These are phyloP conservation scores for Cyanoramphus novaezelandiae DNA, from an alignment of 2,113 vertebrate genomes.

Conservation along the genomic window DNA sequence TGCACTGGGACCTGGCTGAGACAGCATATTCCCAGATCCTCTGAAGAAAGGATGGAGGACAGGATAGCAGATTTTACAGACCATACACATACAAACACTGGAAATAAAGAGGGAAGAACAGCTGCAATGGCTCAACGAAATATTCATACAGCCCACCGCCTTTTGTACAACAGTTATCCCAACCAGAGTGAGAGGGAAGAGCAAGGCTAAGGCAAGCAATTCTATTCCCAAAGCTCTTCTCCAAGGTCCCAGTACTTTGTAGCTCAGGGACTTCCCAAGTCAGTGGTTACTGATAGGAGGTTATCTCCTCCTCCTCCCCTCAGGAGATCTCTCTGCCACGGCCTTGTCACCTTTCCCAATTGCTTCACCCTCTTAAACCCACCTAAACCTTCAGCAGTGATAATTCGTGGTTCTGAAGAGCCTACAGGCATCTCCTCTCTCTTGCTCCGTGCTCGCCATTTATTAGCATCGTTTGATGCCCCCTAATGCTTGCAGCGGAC, in stretches of 20 bases:
- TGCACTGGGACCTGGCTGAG: not conserved
- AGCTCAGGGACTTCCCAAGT: not conserved
- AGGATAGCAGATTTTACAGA: rapidly evolving
- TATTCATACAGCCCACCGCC: rapidly evolving
- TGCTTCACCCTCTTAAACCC: not conserved
- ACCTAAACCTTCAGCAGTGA: rapidly evolving
- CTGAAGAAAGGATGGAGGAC: not conserved
- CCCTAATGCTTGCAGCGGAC: not conserved
- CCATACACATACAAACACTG: rapidly evolving
- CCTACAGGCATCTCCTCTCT: rapidly evolving
- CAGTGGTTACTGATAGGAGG: rapidly evolving
- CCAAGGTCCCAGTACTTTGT: not conserved
- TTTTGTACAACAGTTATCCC: rapidly evolving
- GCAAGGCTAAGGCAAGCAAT: not conserved
- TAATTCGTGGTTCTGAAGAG: rapidly evolving
- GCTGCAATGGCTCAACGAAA: not conserved
- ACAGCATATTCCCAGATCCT: not conserved
- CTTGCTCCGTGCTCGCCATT: not conserved
- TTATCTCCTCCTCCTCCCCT: not conserved
- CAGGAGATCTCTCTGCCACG: not conserved
- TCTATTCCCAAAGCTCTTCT: not conserved
- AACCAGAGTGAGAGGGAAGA: not conserved
- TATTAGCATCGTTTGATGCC: not conserved
- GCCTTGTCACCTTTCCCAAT: not conserved
- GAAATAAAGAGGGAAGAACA: not conserved